Evolutionary conservation across 1,140 invertebrate species (phyloP).

Genomic region (Phymastichus coffea): DNA sequence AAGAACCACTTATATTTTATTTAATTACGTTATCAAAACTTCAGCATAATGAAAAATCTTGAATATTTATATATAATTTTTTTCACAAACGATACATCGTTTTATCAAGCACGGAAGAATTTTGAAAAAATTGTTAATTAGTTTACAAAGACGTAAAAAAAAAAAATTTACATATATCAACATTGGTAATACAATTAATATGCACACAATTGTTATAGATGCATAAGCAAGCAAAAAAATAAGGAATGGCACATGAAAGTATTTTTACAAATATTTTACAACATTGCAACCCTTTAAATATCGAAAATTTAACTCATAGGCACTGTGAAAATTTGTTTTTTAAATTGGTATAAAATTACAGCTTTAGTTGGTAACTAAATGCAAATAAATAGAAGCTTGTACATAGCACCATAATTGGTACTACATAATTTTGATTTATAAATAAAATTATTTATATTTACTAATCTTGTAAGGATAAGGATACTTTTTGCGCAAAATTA

Average conservation of each 20-base stretch:
- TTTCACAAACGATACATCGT: no score
- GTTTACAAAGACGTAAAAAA: constrained; percentile 4
- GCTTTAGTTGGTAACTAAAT: not conserved
- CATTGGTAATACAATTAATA: constrained; percentile 3
- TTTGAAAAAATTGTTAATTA: no score
- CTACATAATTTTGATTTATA: constrained; percentile 2
- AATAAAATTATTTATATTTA: not conserved
- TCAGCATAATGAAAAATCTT: not conserved
- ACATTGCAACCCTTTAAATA: constrained; percentile 6
- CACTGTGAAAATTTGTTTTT: constrained; percentile 17
- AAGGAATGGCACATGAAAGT: constrained; percentile 20
- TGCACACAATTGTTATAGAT: constrained; percentile 1
- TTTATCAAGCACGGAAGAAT: no score
- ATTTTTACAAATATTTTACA: constrained; percentile 1
- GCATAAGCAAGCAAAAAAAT: not conserved
- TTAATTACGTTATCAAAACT: not conserved
- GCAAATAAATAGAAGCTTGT: not conserved
- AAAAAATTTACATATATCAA: constrained; percentile 9
- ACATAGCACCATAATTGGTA: not conserved
- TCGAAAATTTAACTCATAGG: not conserved
- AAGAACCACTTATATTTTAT: not conserved
- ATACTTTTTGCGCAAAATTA: constrained; percentile 17
- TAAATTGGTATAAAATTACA: not conserved
- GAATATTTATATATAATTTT: no score
- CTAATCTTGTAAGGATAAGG: not conserved